Conservation (phyloP, 2,113 vertebrate genomes). For the Catagonus wagneri region DNA sequence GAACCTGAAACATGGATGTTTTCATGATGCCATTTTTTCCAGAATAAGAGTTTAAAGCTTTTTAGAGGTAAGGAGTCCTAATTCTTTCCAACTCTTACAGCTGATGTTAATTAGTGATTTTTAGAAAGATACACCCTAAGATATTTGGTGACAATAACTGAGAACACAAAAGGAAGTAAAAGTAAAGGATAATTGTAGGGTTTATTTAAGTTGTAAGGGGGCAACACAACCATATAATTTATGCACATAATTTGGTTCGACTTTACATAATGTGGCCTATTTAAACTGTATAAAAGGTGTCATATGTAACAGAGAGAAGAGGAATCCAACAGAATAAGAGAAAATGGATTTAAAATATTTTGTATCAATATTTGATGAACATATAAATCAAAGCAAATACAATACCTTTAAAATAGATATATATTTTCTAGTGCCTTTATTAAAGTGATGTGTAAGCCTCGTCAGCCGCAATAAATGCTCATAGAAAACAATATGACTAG, state of each 20-base stretch:
- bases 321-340: neutral
- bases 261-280: neutral
- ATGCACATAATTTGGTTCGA: neutral
- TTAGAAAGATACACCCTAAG: neutral
- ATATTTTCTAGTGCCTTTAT: neutral
- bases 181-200: neutral
- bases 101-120: neutral
- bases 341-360: conserved; percentile 16
- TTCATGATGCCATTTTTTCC: neutral
- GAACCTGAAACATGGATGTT: neutral
- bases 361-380: neutral
- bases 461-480: neutral
- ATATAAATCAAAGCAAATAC: neutral
- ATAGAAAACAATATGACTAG: neutral
- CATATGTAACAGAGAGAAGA: neutral
- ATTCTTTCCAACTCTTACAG: neutral
- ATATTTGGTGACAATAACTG: neutral
- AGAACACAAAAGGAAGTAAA: neutral
- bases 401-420: neutral
- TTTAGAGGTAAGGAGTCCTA: neutral
- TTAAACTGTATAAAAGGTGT: neutral
- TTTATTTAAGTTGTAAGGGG: neutral
- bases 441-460: neutral
- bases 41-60: neutral
- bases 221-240: neutral